phyloP scores from a whole-genome alignment of 1,140 invertebrate species.

The Pogonomyrmex californicus region DNA sequence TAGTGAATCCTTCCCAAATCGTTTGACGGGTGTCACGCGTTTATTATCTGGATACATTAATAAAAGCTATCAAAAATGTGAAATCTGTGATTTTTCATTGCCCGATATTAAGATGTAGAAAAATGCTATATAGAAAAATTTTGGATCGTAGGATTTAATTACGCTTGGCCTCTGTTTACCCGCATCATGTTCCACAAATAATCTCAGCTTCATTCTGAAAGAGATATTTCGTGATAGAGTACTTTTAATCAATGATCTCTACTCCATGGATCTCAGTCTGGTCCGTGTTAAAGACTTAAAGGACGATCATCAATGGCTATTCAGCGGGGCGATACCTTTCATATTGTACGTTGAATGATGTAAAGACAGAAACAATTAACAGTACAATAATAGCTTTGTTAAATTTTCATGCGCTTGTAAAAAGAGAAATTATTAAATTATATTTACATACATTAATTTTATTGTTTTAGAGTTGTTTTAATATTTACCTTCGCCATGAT shows the following conservation, averaged over 20 bases:
- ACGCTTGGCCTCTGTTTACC: constrained; percentile 84
- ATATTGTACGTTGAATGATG: constrained; percentile 64
- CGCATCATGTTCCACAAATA: constrained; percentile 74
- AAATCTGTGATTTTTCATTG: neutral
- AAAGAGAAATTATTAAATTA: neutral
- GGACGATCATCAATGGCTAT: constrained; percentile 77
- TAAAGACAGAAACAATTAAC: constrained; percentile 23
- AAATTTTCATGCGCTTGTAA: neutral
- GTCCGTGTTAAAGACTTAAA: constrained; percentile 76
- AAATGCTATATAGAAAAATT: neutral
- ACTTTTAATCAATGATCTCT: constrained; percentile 77
- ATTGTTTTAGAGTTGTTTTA: constrained; percentile 69
- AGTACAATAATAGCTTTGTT: neutral
- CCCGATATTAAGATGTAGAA: neutral
- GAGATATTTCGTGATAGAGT: constrained; percentile 75
- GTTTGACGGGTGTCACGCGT: too few relatives aligned
- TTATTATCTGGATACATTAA: too few relatives aligned
- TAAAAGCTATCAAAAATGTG: too few relatives aligned
- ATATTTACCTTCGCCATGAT: constrained; percentile 48
- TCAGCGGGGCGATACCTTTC: constrained; percentile 42
- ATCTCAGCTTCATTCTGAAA: constrained; percentile 75
- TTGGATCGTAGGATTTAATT: constrained; percentile 77
- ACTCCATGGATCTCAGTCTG: constrained; percentile 77
- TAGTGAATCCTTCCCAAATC: too few relatives aligned
- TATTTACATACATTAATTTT: neutral